Conservation (phyloP, 2,797 vertebrate species). For the Capromys pilorides region DNA sequence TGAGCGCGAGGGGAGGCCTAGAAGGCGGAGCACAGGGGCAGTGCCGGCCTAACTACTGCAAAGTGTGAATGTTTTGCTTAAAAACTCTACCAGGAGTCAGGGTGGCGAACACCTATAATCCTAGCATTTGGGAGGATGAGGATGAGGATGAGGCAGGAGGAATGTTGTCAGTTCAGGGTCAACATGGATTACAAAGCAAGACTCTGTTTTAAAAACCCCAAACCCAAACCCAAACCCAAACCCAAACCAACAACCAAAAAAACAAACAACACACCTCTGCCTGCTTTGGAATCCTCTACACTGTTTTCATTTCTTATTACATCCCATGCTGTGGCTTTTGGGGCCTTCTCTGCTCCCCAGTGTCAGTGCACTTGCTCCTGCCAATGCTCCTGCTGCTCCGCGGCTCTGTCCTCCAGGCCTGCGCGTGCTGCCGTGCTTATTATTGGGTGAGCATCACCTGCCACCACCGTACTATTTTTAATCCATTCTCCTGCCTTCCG, state of each 20-base stretch:
- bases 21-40: not conserved
- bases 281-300: not conserved
- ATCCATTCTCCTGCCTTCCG: not conserved
- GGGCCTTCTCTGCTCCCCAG: not conserved
- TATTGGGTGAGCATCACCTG: not conserved
- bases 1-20: not conserved
- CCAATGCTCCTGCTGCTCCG: not conserved
- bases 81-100: not conserved
- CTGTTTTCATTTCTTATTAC: not conserved
- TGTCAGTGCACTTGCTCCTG: not conserved
- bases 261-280: not conserved
- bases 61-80: not conserved
- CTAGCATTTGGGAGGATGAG: not conserved
- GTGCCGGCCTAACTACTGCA: not conserved
- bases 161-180: not conserved
- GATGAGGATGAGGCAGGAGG: not conserved
- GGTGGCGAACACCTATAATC: not conserved
- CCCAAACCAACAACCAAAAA: not conserved
- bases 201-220: not conserved
- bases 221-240: not conserved
- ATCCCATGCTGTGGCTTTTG: not conserved
- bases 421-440: not conserved
- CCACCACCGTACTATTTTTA: slow-evolving; percentile 52
- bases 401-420: not conserved
- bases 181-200: not conserved